Evolutionary conservation across 2,797 vertebrate genomes (phyloP).

Genomic region (Brachyrhaphis roseni): DNA sequence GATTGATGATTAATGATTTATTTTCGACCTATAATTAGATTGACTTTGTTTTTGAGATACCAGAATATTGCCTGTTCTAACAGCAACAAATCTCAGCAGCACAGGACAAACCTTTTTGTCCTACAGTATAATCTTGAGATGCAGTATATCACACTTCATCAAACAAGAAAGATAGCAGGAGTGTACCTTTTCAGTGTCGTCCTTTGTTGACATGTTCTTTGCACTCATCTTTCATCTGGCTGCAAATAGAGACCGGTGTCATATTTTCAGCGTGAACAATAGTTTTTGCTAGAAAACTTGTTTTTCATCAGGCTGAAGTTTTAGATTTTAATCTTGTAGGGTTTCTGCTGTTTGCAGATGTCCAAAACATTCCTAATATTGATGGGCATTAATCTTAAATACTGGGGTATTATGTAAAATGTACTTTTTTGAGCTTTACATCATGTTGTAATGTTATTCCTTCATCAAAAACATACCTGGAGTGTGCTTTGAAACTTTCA

Average conservation of each 20-base stretch:
- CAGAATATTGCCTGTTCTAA: not conserved
- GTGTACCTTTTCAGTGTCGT: not conserved
- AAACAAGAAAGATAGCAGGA: not conserved
- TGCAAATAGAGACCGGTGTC: constrained; percentile 1
- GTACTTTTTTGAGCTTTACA: too few species aligned
- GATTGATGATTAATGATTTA: not conserved
- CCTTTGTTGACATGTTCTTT: not conserved
- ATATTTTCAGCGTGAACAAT: not conserved
- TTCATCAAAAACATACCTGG: too few species aligned
- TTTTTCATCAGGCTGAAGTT: not conserved
- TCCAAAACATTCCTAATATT: constrained; percentile 1
- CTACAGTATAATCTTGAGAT: not conserved
- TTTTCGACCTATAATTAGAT: not conserved
- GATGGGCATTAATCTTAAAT: not conserved
- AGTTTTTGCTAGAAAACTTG: not conserved
- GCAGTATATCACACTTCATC: not conserved
- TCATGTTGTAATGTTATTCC: too few species aligned
- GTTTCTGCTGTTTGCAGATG: not conserved
- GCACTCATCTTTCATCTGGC: not conserved
- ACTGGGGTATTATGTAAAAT: not conserved
- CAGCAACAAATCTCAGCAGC: not conserved
- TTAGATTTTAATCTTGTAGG: not conserved
- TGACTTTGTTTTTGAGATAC: not conserved
- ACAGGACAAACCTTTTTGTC: not conserved
- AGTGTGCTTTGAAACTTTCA: too few species aligned